Base-by-base conservation (phyloP, 2,113 vertebrate genomes). In the Meriones unguiculatus region DNA sequence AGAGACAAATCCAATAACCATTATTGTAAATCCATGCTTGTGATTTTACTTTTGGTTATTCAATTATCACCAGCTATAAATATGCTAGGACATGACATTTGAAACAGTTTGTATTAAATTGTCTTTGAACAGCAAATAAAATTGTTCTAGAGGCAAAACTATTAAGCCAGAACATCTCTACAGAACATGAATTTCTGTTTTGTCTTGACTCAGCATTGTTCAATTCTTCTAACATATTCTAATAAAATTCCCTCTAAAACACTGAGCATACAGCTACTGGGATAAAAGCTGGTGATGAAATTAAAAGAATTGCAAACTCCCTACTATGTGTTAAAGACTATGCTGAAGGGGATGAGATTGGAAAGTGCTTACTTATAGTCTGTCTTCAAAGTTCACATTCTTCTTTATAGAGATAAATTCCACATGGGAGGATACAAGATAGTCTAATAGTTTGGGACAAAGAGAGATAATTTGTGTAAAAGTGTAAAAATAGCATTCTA, bases 41-140 rank as follows among this genome's bases (percentile, higher is more conserved):
- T 87, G 94, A 87, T 92, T 90, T 93, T 88, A 93, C 76, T 93
- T 9, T 76, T 96, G 75, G 75, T 92, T 72, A 92, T 72, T 28
- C 70, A 90, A 38, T 90, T 96, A 93, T 20, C 93, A 80, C 85
- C 62, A 92, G 80, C 38, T 41, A 75, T 78, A 95, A 97, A 50
- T 94, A 92, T 65, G 15, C 76, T 82, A 94, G 95, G 94, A 93
- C 90, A 69, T 73, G 91, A 91, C 76, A 92, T 95, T 95, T 88
- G 38, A 92, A 95, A 70, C 72, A 93, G 89, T 89, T 90, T 57
- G 12, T 57, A 62, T 95, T 96, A 77, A 92, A 64, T 92, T 89
- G 69, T 95, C 89, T 93, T 96, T 93, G 80, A 94, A 95, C 12
- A 59, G 88, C 80, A 92, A 97, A 93, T 95, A 81, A 94, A 90